These are phyloP conservation scores for Ophthalmolycus amberensis DNA, from an alignment of 2,113 vertebrate species.

Conservation along the genomic window DNA sequence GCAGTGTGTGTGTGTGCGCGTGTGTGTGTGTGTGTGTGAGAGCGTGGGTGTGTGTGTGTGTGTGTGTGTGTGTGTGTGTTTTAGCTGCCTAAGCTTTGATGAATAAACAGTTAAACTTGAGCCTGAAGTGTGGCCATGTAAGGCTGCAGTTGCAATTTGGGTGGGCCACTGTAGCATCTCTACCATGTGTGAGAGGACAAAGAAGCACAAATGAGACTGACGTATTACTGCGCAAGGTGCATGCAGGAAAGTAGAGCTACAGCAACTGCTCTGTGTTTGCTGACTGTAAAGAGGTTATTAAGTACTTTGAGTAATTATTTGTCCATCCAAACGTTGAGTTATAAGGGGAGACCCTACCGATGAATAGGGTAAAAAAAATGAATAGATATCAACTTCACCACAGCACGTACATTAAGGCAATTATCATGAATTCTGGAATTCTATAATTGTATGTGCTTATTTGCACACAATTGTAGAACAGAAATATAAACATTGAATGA, in stretches of 20 bases:
- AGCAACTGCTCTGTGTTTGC: background rate
- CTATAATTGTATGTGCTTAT: too few species aligned
- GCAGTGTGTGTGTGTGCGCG: background rate
- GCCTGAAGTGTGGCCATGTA: conserved; percentile 68
- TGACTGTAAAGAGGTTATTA: background rate
- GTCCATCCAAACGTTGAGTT: background rate
- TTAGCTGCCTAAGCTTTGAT: conserved; percentile 37
- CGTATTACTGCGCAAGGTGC: background rate
- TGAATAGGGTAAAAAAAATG: background rate
- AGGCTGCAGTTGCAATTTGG: conserved; percentile 48
- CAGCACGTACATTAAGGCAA: background rate
- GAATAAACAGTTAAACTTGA: conserved; percentile 46
- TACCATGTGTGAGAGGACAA: background rate
- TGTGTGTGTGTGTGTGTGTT: background rate
- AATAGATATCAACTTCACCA: background rate
- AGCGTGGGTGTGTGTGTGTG: background rate
- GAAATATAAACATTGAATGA: background rate
- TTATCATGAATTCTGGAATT: background rate
- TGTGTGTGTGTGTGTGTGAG: background rate
- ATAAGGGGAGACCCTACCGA: background rate
- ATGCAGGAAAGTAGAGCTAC: background rate
- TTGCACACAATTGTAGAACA: background rate
- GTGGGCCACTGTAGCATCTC: conserved; percentile 32
- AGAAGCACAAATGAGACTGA: background rate
- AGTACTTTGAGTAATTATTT: background rate